Conservation (phyloP, 2,113 vertebrate genomes). For the Ptychochromis oligacanthus region DNA sequence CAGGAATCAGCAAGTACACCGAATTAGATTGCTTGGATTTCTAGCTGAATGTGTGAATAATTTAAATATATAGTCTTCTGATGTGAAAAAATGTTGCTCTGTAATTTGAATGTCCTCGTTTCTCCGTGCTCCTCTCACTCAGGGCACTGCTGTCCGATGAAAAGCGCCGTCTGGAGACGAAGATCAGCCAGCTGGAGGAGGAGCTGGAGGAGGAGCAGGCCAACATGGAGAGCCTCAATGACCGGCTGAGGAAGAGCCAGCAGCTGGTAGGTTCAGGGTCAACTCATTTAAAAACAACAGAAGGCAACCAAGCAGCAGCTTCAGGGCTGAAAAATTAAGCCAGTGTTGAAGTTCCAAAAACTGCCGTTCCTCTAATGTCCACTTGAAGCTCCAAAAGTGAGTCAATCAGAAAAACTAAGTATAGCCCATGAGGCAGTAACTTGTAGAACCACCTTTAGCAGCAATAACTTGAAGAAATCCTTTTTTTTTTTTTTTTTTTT, state of each 20-base stretch:
- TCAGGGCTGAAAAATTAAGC: background rate
- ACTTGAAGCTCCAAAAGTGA: no score
- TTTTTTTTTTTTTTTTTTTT: no score
- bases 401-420: no score
- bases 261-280: constrained; percentile 81
- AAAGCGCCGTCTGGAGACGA: constrained; percentile 88
- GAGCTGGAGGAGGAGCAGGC: constrained; percentile 94
- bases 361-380: background rate
- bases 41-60: background rate
- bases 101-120: background rate
- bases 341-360: no score
- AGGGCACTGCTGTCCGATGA: constrained; percentile 88
- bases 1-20: fast-evolving
- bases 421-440: no score
- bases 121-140: background rate
- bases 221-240: constrained; percentile 86
- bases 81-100: background rate
- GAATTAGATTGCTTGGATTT: fast-evolving
- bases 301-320: background rate
- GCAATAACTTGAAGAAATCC: no score
- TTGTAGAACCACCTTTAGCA: no score
- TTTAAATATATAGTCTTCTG: background rate
- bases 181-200: constrained; percentile 90
- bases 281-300: background rate
- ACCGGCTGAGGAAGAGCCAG: constrained; percentile 89